Evolutionary conservation across 2,888 invertebrate genomes (phyloP).

Genomic region (Lepidonotus clava): DNA sequence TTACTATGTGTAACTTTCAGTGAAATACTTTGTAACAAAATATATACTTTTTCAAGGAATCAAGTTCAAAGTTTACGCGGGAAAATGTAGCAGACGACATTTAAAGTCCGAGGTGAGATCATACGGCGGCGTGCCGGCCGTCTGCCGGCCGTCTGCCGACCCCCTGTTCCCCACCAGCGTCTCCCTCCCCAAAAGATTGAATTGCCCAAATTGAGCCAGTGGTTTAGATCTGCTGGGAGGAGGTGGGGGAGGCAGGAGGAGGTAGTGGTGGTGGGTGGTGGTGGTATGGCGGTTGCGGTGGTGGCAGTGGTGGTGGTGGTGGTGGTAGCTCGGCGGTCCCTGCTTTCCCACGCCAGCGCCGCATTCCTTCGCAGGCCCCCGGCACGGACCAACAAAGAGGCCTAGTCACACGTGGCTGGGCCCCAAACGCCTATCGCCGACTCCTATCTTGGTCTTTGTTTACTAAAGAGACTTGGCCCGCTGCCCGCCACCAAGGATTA

Average conservation of each 20-base stretch:
- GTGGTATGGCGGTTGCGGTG: constrained; percentile 13
- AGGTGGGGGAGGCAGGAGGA: not conserved
- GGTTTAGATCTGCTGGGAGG: not conserved
- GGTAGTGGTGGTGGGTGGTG: not conserved
- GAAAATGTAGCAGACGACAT: not conserved
- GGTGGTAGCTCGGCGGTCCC: not conserved
- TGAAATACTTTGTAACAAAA: not conserved
- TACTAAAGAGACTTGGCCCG: constrained; percentile 41
- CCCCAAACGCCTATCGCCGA: constrained; percentile 15
- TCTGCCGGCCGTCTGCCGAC: not conserved
- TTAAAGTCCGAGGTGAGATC: constrained; percentile 25
- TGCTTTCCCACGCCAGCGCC: constrained; percentile 23
- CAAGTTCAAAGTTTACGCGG: not conserved
- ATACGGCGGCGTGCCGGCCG: constrained; percentile 23
- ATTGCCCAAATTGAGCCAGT: constrained; percentile 28
- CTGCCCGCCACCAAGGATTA: constrained; percentile 4
- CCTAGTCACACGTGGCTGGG: constrained; percentile 27
- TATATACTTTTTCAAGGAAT: not conserved
- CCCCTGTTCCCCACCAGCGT: not conserved
- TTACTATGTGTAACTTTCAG: not conserved
- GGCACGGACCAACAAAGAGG: constrained; percentile 1
- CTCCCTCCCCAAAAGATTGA: not conserved
- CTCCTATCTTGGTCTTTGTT: constrained; percentile 45
- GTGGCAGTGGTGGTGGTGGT: too few relatives aligned
- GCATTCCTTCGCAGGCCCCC: constrained; percentile 17